These are phyloP conservation scores for Marcusenius ussheri DNA, from an alignment of 2,113 vertebrate genomes.

Conservation along the genomic window DNA sequence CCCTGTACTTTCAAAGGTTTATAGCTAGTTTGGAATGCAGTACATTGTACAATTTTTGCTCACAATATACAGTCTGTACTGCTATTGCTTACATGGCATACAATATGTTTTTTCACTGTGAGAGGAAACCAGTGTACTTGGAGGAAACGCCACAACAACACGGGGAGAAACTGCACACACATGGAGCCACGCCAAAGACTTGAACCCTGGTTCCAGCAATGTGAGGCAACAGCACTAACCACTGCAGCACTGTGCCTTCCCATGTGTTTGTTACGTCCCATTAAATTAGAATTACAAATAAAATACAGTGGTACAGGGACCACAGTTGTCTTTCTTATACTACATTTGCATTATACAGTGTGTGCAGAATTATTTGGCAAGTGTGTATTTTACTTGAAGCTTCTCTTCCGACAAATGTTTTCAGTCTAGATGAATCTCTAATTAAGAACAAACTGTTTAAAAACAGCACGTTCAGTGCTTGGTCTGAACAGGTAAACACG, in stretches of 20 bases:
- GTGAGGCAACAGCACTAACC: not conserved
- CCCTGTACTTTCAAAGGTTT: not conserved
- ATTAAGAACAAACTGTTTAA: no score
- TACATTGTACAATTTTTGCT: not conserved
- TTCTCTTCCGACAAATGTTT: not conserved
- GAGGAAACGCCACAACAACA: not conserved
- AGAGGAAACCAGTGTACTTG: not conserved
- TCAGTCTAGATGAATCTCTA: no score
- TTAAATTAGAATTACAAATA: not conserved
- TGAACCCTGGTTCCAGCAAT: not conserved
- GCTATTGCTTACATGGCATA: not conserved
- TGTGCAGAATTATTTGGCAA: not conserved
- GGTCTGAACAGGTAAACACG: no score
- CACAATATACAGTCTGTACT: not conserved
- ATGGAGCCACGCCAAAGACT: not conserved
- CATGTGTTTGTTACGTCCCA: not conserved
- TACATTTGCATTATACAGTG: not conserved
- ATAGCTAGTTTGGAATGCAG: not conserved
- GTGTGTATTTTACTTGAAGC: not conserved
- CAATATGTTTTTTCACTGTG: not conserved
- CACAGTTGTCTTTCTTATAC: not conserved
- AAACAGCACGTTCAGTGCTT: no score
- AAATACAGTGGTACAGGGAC: not conserved
- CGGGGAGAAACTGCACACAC: not conserved
- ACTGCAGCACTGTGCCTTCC: not conserved